A percentile compares a stretch with the other conserved stretches of the same genome.
Evolutionary conservation across 2,888 invertebrate genomes (phyloP).

Genomic region (Brachyopa scutellaris): DNA sequence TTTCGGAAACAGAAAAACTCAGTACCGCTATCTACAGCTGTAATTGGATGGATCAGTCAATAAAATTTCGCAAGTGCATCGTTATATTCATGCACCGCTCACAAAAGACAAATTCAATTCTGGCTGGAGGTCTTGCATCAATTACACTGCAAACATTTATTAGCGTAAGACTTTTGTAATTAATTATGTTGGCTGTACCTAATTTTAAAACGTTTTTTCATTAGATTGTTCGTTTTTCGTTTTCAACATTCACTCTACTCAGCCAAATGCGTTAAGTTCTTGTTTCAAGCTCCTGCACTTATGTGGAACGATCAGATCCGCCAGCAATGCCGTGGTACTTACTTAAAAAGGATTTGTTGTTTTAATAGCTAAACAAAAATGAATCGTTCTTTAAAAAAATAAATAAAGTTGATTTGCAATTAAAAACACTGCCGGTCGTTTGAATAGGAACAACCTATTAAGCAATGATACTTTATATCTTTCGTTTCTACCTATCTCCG

Average conservation of each 20-base stretch:
- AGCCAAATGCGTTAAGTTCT: too few species aligned
- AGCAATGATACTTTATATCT: too few species aligned
- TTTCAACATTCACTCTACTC: constrained; percentile 36
- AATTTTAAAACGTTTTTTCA: not conserved
- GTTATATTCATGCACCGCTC: constrained; percentile 57
- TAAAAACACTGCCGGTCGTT: too few species aligned
- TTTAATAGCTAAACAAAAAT: too few species aligned
- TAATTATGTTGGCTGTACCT: not conserved
- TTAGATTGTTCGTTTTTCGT: constrained; percentile 46
- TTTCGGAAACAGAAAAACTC: constrained; percentile 8
- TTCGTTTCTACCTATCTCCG: too few species aligned
- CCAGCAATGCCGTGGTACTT: too few species aligned
- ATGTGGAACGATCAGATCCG: too few species aligned
- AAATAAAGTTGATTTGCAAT: too few species aligned
- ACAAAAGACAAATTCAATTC: constrained; percentile 3
- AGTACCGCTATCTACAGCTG: constrained; percentile 30
- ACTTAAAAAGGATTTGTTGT: too few species aligned
- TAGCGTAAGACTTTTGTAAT: constrained; percentile 3
- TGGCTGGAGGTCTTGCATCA: constrained; percentile 27
- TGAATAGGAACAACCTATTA: too few species aligned
- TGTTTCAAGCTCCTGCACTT: too few species aligned
- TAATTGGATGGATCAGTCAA: constrained; percentile 40
- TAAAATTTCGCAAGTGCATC: constrained; percentile 15
- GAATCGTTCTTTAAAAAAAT: too few species aligned
- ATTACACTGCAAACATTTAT: constrained; percentile 39